Conservation (phyloP, 1,140 invertebrate species). For the Bombus vancouverensis region DNA sequence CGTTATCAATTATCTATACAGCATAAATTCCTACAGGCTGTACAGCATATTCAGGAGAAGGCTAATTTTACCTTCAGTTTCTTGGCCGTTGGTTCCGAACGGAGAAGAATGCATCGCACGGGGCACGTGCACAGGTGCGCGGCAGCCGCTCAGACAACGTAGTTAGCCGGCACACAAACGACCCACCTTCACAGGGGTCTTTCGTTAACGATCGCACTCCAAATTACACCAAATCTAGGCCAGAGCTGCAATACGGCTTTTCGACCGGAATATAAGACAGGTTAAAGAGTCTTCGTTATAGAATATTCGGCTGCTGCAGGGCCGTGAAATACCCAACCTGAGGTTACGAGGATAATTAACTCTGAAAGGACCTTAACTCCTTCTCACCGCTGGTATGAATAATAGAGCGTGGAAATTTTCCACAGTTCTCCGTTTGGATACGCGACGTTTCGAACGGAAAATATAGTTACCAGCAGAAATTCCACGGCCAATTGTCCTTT, state of each 20-base stretch:
- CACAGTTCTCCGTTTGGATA: background rate
- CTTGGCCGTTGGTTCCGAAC: background rate
- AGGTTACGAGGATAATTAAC: constrained; percentile 43
- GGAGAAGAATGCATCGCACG: background rate
- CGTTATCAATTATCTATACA: background rate
- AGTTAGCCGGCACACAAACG: constrained; percentile 50
- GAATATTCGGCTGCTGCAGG: constrained; percentile 33
- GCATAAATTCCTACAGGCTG: background rate
- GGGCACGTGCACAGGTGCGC: constrained; percentile 7
- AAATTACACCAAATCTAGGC: constrained; percentile 63
- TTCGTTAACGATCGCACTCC: constrained; percentile 65
- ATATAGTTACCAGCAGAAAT: background rate
- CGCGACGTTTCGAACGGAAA: background rate
- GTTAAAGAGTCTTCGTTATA: constrained; percentile 54
- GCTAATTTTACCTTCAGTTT: background rate
- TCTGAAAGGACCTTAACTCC: constrained; percentile 35
- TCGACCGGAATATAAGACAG: constrained; percentile 60
- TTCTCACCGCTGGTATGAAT: constrained; percentile 3
- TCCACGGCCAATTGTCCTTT: background rate
- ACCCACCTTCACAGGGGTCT: constrained; percentile 56
- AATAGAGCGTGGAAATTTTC: constrained; percentile 27
- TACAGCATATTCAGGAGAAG: background rate
- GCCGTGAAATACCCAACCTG: constrained; percentile 17
- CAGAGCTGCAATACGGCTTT: constrained; percentile 66
- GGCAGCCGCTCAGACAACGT: constrained; percentile 36